These are phyloP conservation scores for Acropternis orthonyx DNA, from an alignment of 2,797 vertebrate genomes.

Conservation along the genomic window DNA sequence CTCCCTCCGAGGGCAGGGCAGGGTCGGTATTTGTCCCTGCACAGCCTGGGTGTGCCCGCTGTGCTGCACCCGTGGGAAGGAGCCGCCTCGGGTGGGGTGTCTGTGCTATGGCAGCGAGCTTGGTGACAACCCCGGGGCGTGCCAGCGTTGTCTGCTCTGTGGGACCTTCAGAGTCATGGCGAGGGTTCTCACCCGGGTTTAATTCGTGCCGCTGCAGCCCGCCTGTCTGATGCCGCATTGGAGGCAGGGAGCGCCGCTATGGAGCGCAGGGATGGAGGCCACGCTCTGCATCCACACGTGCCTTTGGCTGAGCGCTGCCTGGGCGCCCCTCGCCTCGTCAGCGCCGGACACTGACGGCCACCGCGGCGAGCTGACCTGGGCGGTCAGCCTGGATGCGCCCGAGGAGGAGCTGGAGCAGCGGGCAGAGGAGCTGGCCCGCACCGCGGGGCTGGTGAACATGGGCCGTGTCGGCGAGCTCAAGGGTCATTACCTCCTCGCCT, in stretches of 20 bases:
- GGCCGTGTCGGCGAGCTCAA: slow-evolving; percentile 92
- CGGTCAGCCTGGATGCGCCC: slow-evolving; percentile 77
- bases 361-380: slow-evolving; percentile 83
- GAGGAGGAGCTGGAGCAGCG: slow-evolving; percentile 68
- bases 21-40: not conserved
- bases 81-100: accelerated
- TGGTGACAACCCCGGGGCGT: accelerated
- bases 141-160: not conserved
- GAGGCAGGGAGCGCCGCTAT: slow-evolving; percentile 62
- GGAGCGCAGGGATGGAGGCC: slow-evolving; percentile 63
- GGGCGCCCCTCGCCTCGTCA: slow-evolving; percentile 20
- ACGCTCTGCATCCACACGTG: slow-evolving; percentile 43
- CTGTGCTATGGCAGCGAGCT: no score
- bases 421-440: slow-evolving; percentile 79
- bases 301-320: slow-evolving; percentile 61
- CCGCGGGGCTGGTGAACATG: slow-evolving; percentile 84
- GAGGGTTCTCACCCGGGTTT: not conserved
- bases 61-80: not conserved
- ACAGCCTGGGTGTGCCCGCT: not conserved
- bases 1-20: not conserved
- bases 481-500: slow-evolving; percentile 89
- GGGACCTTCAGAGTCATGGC: not conserved
- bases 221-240: slow-evolving; percentile 75
- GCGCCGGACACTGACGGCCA: not conserved
- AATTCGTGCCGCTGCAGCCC: not conserved